Evolutionary conservation across 2,797 vertebrate species (phyloP).

Genomic region (Leptatherina wallacei): DNA sequence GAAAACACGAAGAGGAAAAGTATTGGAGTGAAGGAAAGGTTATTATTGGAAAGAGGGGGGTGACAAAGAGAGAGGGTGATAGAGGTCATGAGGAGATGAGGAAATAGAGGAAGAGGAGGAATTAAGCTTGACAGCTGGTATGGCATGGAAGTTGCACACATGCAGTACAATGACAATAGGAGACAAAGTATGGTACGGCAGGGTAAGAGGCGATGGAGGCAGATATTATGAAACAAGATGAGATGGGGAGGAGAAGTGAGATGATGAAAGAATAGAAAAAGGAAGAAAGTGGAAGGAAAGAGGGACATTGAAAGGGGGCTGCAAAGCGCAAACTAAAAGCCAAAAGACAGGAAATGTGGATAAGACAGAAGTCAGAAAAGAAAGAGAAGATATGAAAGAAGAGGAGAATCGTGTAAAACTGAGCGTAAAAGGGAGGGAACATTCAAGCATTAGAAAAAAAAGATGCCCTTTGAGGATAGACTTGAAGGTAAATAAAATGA

Average conservation of each 20-base stretch:
- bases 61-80: conserved; percentile 6
- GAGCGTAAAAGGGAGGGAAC: neutral
- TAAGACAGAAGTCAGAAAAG: neutral
- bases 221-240: conserved; percentile 54
- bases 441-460: neutral
- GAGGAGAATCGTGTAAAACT: neutral
- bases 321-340: conserved; percentile 30
- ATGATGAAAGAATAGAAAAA: conserved; percentile 20
- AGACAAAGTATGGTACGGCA: conserved; percentile 37
- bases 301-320: conserved; percentile 21
- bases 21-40: conserved; percentile 30
- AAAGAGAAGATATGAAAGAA: neutral
- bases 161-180: conserved; percentile 42
- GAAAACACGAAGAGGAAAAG: conserved; percentile 30
- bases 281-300: conserved; percentile 31
- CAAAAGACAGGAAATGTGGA: conserved; percentile 21
- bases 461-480: conserved; percentile 34
- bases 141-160: conserved; percentile 38
- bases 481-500: conserved; percentile 55
- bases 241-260: conserved; percentile 29
- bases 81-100: conserved; percentile 36
- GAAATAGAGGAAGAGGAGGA: conserved; percentile 14
- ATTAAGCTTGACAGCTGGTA: conserved; percentile 38
- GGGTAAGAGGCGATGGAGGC: conserved; percentile 45
- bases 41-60: conserved; percentile 24